phyloP scores from a whole-genome alignment of 2,888 invertebrate species.

The Campaea margaritaria region DNA sequence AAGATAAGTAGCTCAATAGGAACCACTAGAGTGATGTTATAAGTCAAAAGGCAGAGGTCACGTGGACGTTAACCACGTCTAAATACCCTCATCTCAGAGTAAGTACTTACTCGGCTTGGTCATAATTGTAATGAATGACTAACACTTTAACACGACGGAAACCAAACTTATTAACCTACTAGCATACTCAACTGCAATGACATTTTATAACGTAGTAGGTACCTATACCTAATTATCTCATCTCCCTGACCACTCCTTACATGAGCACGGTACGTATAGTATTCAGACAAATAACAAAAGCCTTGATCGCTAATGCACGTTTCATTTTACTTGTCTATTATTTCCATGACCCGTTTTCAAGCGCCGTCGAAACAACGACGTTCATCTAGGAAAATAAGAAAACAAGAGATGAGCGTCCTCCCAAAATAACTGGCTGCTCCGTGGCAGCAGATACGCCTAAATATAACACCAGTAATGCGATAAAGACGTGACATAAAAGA shows the following conservation, averaged over 20 bases:
- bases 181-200: constrained; percentile 3
- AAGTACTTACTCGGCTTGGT: constrained; percentile 3
- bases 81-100: constrained; percentile 19
- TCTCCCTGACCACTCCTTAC: not conserved
- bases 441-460: constrained; percentile 58
- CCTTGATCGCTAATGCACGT: constrained; percentile 41
- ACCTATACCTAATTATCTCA: too few relatives aligned
- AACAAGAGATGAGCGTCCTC: constrained; percentile 69
- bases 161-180: constrained; percentile 8
- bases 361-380: constrained; percentile 46
- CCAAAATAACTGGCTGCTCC: constrained; percentile 70
- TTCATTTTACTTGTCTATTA: constrained; percentile 46
- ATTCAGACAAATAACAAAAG: constrained; percentile 37
- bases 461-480: constrained; percentile 66
- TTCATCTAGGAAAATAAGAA: constrained; percentile 64
- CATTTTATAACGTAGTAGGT: not conserved
- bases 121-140: constrained; percentile 27
- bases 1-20: constrained; percentile 57
- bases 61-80: constrained; percentile 40
- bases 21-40: constrained; percentile 54
- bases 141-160: constrained; percentile 24
- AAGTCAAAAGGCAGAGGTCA: constrained; percentile 65
- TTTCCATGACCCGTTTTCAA: constrained; percentile 63
- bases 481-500: constrained; percentile 64
- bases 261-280: not conserved